Percentiles rank a stretch among this genome's conserved stretches.
These are phyloP conservation scores for Drosophila mojavensis DNA, from an alignment of 1,140 invertebrate genomes.

Conservation along the genomic window DNA sequence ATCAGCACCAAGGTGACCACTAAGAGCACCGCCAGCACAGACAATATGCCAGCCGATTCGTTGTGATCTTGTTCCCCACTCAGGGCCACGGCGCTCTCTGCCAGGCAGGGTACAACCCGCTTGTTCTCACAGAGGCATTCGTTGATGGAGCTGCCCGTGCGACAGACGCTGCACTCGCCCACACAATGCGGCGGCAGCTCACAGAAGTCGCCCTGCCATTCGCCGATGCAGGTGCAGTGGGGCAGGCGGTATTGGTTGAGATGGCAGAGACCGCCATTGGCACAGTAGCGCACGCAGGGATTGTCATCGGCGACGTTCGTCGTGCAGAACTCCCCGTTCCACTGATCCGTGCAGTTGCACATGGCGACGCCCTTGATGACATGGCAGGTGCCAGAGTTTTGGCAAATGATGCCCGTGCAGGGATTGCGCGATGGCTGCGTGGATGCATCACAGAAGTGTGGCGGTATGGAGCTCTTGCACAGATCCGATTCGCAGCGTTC, in stretches of 20 bases:
- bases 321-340: slow-evolving; percentile 89
- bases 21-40: slow-evolving; percentile 62
- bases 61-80: slow-evolving; percentile 52
- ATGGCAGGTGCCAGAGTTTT: slow-evolving; percentile 77
- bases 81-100: slow-evolving; percentile 69
- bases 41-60: slow-evolving; percentile 58
- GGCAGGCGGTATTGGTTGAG: slow-evolving; percentile 76
- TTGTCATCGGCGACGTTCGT: slow-evolving; percentile 86
- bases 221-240: slow-evolving; percentile 86
- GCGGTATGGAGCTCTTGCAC: slow-evolving; percentile 74
- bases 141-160: slow-evolving; percentile 82
- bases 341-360: slow-evolving; percentile 88
- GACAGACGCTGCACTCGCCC: slow-evolving; percentile 87
- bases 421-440: slow-evolving; percentile 66
- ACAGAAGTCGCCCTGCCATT: slow-evolving; percentile 86
- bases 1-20: slow-evolving; percentile 52
- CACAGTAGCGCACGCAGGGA: slow-evolving; percentile 86
- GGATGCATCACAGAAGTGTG: slow-evolving; percentile 66
- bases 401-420: slow-evolving; percentile 75
- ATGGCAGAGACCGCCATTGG: slow-evolving; percentile 86
- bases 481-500: slow-evolving; percentile 78
- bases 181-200: slow-evolving; percentile 85
- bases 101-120: slow-evolving; percentile 65
- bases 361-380: slow-evolving; percentile 73
- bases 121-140: slow-evolving; percentile 82